These are phyloP conservation scores for Colletes gigas DNA, from an alignment of 1,140 invertebrate species.

Conservation along the genomic window DNA sequence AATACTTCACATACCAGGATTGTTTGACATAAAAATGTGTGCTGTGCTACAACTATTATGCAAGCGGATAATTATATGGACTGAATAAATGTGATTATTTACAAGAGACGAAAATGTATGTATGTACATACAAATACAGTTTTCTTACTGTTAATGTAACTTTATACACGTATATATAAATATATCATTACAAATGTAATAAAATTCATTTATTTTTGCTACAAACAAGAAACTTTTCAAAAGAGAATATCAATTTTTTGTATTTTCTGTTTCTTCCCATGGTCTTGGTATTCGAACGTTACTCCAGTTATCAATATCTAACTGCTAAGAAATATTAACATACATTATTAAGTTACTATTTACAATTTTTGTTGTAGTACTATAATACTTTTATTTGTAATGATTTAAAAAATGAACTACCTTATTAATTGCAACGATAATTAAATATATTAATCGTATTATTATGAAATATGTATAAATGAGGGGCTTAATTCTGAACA, in stretches of 20 bases:
- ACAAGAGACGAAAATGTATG: background rate
- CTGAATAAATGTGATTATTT: background rate
- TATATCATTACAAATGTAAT: background rate
- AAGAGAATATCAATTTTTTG: background rate
- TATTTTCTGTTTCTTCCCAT: slow-evolving; percentile 84
- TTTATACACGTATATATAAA: background rate
- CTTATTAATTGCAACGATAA: no score
- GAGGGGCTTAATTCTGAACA: no score
- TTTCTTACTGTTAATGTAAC: background rate
- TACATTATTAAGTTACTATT: slow-evolving; percentile 18
- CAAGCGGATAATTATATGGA: background rate
- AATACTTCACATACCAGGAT: background rate
- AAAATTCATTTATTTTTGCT: slow-evolving; percentile 1
- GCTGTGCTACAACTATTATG: background rate
- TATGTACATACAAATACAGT: background rate
- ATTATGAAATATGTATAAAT: no score
- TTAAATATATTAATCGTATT: no score
- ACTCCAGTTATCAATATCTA: slow-evolving; percentile 91
- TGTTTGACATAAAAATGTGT: background rate
- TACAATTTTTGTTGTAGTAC: background rate
- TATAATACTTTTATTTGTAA: slow-evolving; percentile 1
- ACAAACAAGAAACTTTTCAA: slow-evolving; percentile 6
- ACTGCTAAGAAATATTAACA: slow-evolving; percentile 63
- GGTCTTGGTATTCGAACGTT: slow-evolving; percentile 89
- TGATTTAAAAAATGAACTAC: no score